A percentile compares a stretch with the other conserved stretches of the same genome.
Evolutionary conservation across 2,888 invertebrate genomes (phyloP).

Genomic region (Neoaliturus tenellus): DNA sequence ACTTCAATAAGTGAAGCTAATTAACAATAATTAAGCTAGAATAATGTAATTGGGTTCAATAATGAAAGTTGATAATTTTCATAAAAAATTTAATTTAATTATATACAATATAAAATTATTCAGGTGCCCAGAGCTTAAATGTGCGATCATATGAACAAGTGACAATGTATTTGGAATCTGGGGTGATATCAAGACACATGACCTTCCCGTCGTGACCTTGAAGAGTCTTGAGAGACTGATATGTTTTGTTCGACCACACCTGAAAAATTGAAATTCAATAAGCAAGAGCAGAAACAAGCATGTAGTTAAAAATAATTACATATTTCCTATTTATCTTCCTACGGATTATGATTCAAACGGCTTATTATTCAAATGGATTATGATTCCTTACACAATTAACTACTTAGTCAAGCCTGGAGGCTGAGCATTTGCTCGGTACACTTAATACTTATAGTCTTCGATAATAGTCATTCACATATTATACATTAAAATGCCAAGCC

Average conservation of each 20-base stretch:
- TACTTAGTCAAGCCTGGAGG: too few species aligned
- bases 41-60: neutral
- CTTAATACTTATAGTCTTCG: too few species aligned
- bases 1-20: neutral
- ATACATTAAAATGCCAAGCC: too few species aligned
- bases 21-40: neutral
- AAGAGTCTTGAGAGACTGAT: constrained; percentile 97
- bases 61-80: neutral
- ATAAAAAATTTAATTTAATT: neutral
- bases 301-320: too few species aligned
- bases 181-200: constrained; percentile 94
- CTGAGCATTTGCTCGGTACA: too few species aligned
- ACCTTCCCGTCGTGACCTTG: constrained; percentile 98
- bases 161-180: constrained; percentile 93
- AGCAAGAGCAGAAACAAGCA: too few species aligned
- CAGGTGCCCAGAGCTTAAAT: constrained; percentile 97
- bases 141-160: constrained; percentile 97
- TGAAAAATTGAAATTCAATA: constrained; percentile 66
- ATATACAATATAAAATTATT: constrained; percentile 69
- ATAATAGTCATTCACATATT: too few species aligned
- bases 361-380: too few species aligned
- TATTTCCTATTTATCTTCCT: too few species aligned
- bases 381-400: too few species aligned
- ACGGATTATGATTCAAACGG: too few species aligned
- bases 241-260: constrained; percentile 97